Conservation (phyloP, 2,888 invertebrate species). For the Mesorhabditis spiculigera region DNA sequence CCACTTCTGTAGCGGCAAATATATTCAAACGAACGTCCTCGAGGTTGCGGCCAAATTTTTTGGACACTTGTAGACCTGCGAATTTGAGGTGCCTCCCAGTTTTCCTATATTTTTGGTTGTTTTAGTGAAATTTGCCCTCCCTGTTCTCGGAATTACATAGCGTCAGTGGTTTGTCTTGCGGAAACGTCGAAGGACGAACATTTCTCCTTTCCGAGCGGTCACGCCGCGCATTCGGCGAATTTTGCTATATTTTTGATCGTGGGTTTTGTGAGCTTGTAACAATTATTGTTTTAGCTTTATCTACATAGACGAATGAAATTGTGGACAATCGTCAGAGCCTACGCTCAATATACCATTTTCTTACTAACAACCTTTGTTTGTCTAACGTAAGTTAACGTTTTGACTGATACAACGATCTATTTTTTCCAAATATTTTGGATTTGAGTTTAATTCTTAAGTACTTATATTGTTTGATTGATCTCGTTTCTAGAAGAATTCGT, state of each 20-base stretch:
- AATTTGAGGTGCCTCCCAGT: too few relatives aligned
- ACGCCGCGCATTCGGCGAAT: not conserved
- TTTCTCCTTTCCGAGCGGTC: not conserved
- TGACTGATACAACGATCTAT: too few relatives aligned
- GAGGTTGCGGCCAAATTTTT: conserved; percentile 45
- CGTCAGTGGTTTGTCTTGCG: not conserved
- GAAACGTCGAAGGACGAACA: not conserved
- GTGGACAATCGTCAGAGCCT: not conserved
- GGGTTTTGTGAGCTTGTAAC: not conserved
- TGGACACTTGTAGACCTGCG: conserved; percentile 42
- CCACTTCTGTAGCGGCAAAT: conserved; percentile 28
- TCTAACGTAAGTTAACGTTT: too few relatives aligned
- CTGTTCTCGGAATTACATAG: conserved; percentile 1
- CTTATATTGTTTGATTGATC: too few relatives aligned
- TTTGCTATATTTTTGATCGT: not conserved
- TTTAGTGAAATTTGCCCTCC: not conserved
- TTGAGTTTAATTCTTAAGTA: too few relatives aligned
- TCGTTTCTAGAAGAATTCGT: not conserved
- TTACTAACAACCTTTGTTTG: not conserved
- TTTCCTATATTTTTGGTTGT: too few relatives aligned
- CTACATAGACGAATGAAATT: not conserved
- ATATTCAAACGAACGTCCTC: conserved; percentile 44
- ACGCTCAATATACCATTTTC: not conserved
- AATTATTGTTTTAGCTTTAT: not conserved
- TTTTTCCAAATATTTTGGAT: too few relatives aligned